Evolutionary conservation across 2,113 vertebrate genomes (phyloP).

Genomic region (Myotis brandtii): DNA sequence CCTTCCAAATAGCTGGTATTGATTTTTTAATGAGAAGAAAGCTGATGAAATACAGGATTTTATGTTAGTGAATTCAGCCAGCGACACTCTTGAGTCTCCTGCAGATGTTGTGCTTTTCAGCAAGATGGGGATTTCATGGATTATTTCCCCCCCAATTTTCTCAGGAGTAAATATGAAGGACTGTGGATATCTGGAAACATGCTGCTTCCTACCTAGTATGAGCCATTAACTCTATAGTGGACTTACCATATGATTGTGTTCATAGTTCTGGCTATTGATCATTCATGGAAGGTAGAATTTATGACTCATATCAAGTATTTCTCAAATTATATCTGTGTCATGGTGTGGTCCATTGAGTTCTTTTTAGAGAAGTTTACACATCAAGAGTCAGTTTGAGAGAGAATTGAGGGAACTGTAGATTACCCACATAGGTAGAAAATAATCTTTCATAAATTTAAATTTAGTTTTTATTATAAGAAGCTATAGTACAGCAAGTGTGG

Average conservation of each 20-base stretch:
- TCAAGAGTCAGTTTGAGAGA: background rate
- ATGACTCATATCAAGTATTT: slow-evolving; percentile 18
- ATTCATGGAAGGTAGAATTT: slow-evolving; percentile 33
- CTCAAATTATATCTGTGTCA: slow-evolving; percentile 40
- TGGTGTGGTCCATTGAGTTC: background rate
- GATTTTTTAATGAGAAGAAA: slow-evolving; percentile 80
- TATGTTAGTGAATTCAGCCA: slow-evolving; percentile 70
- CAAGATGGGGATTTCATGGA: slow-evolving; percentile 79
- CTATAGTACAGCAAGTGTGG: background rate
- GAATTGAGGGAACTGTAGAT: background rate
- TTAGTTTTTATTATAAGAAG: slow-evolving; percentile 17
- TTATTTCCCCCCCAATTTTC: slow-evolving; percentile 76
- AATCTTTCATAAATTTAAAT: slow-evolving; percentile 17
- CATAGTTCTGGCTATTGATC: background rate
- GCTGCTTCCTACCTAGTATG: background rate
- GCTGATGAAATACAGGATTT: slow-evolving; percentile 73
- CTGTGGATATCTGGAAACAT: slow-evolving; percentile 60
- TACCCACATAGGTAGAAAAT: slow-evolving; percentile 28
- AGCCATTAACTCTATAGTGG: slow-evolving; percentile 38
- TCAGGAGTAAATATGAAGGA: slow-evolving; percentile 73
- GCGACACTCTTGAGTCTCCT: slow-evolving; percentile 66
- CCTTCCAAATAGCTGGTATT: slow-evolving; percentile 64
- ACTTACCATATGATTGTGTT: background rate
- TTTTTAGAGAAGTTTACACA: slow-evolving; percentile 19
- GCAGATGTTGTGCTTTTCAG: slow-evolving; percentile 79